A percentile compares a stretch with the other conserved stretches of the same genome.
These are phyloP conservation scores for Lutjanus erythropterus DNA, from an alignment of 2,113 vertebrate genomes.

Conservation along the genomic window DNA sequence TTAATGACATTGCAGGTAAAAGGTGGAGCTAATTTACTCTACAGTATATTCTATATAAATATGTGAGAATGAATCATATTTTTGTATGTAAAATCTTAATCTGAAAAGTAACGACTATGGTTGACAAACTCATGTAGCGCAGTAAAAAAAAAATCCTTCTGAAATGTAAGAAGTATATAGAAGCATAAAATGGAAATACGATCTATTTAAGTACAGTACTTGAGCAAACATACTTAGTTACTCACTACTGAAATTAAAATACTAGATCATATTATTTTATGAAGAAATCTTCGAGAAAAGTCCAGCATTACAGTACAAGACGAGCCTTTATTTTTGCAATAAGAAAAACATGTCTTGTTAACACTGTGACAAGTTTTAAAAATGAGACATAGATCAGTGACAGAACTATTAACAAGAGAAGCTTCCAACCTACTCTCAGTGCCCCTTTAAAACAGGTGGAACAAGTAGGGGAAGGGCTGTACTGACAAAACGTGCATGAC, in stretches of 20 bases:
- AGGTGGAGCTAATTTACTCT: background rate
- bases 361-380: slow-evolving; percentile 66
- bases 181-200: background rate
- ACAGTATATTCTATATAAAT: no score
- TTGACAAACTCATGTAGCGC: background rate
- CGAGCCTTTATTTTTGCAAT: slow-evolving; percentile 74
- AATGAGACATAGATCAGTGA: slow-evolving; percentile 54
- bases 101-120: no score
- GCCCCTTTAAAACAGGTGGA: slow-evolving; percentile 50
- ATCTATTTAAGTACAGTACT: background rate
- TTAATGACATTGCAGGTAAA: no score
- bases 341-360: slow-evolving; percentile 67
- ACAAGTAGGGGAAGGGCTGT: slow-evolving; percentile 43
- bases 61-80: no score
- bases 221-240: background rate
- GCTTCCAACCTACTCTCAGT: slow-evolving; percentile 11
- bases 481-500: slow-evolving; percentile 59
- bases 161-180: background rate
- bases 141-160: background rate
- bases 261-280: background rate
- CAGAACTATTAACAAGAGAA: slow-evolving; percentile 41
- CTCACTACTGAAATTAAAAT: background rate
- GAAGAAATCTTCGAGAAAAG: background rate
- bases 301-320: slow-evolving; percentile 67
- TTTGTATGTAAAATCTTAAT: background rate